Percentiles rank a stretch among this genome's conserved stretches.
Evolutionary conservation across 2,888 invertebrate genomes (phyloP).

Genomic region (Tetropium fuscum): DNA sequence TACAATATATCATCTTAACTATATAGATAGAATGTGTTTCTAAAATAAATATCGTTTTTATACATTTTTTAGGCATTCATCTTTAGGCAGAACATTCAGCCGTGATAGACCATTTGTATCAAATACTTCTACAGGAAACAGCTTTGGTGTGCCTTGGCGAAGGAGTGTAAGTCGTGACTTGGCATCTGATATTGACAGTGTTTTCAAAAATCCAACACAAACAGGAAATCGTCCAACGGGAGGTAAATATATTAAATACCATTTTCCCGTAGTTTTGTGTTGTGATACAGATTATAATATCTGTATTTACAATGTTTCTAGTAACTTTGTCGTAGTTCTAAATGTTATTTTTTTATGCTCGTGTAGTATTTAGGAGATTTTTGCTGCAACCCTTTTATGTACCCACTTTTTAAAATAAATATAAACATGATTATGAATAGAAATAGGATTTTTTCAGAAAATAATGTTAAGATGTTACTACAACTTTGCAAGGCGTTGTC

Average conservation of each 20-base stretch:
- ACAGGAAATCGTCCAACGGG: conserved; percentile 72
- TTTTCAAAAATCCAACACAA: conserved; percentile 73
- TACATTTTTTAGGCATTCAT: conserved; percentile 62
- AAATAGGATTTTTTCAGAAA: background rate
- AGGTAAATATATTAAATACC: conserved; percentile 72
- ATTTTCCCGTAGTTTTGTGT: conserved; percentile 35
- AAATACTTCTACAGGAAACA: conserved; percentile 47
- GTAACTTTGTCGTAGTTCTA: conserved; percentile 37
- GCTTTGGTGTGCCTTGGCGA: conserved; percentile 69
- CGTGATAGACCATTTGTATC: conserved; percentile 55
- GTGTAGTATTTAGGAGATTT: conserved; percentile 46
- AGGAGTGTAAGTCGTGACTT: conserved; percentile 76
- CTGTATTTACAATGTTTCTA: conserved; percentile 27
- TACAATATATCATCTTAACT: too few relatives aligned
- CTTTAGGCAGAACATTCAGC: conserved; percentile 64
- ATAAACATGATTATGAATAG: background rate
- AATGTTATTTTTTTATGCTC: conserved; percentile 42
- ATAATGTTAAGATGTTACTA: conserved; percentile 9
- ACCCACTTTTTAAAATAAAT: background rate
- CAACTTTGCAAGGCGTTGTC: background rate
- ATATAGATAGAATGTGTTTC: too few relatives aligned
- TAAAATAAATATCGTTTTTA: too few relatives aligned
- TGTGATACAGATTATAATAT: conserved; percentile 33
- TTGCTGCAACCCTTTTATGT: conserved; percentile 41
- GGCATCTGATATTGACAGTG: conserved; percentile 79